Base-by-base conservation (phyloP, 2,113 vertebrate genomes). In the Microcebus griseorufus region DNA sequence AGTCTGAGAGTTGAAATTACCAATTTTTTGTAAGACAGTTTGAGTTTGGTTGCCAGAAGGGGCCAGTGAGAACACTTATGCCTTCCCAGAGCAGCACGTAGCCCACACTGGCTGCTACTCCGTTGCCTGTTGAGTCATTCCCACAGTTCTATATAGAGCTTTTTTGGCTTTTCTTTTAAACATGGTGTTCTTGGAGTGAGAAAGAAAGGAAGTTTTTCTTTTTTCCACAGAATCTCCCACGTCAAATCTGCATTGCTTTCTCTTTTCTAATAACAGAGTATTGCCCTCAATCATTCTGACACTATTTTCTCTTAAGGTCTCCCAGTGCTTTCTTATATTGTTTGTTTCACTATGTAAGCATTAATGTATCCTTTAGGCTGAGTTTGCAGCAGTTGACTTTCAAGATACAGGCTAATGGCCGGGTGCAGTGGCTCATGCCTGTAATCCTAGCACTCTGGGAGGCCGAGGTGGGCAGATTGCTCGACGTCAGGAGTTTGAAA, bases 101-200 rank as follows among this genome's bases (percentile, higher is more conserved):
- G 86, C 97, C 93, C 91, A 94, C 88, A 94, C 80, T 65, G 93
- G 83, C 96, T 96, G 92, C 96, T 48, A 32, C 93, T 94, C 78
- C 0, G 6, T 81, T 95, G 96, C 94, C 91, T 97, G 97, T 97
- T 97, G 97, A 97, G 95, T 97, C 96, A 97, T 97, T 95, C 95
- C 92, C 87, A 75, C 96, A 95, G 95, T 93, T 96, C 96, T 97
- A 93, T 95, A 97, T 90, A 94, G 96, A 94, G 97, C 95, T 97
- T 92, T 51, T 73, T 94, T 95, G 89, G 89, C 85, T 95, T 94
- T 96, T 93, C 92, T 91, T 93, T 93, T 83, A 96, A 96, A 96
- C 93, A 96, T 81, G 51, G 94, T 97, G 97, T 98, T 97, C 97
- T 98, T 96, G 95, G 96, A 95, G 72, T 96, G 95, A 94, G 87